phyloP scores from a whole-genome alignment of 2,888 invertebrate species.

The Melinaea menophilus region DNA sequence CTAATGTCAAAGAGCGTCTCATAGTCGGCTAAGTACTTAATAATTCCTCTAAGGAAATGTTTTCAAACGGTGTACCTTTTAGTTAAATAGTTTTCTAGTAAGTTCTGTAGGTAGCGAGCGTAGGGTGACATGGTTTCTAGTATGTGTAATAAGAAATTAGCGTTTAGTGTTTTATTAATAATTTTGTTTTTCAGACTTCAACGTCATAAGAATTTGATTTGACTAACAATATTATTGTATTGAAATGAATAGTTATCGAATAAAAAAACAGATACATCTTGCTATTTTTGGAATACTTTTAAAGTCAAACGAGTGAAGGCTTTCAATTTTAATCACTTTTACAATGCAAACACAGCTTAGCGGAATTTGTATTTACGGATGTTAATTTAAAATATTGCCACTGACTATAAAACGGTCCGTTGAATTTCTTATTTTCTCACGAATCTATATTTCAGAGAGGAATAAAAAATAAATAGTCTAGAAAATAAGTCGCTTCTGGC shows the following conservation, averaged over 20 bases:
- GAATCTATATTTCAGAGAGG: not conserved
- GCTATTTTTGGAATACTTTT: too few species aligned
- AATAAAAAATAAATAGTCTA: constrained; percentile 12
- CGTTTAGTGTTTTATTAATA: constrained; percentile 7
- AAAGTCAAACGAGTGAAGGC: too few species aligned
- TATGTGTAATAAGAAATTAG: constrained; percentile 31
- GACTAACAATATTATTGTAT: too few species aligned
- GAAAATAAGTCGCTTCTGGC: constrained; percentile 18
- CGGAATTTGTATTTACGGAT: too few species aligned
- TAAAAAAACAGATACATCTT: too few species aligned
- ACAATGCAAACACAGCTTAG: too few species aligned
- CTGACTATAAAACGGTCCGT: not conserved
- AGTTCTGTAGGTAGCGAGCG: constrained; percentile 34
- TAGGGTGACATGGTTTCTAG: constrained; percentile 32
- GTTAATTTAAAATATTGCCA: too few species aligned
- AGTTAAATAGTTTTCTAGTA: constrained; percentile 57
- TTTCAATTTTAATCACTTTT: too few species aligned
- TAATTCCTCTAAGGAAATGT: constrained; percentile 55
- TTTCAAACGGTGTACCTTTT: constrained; percentile 59
- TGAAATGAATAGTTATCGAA: too few species aligned
- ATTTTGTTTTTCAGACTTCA: not conserved
- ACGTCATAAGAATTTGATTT: too few species aligned
- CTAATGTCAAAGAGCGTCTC: constrained; percentile 41
- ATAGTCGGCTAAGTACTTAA: constrained; percentile 47
- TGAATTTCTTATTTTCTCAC: not conserved